Evolutionary conservation across 2,797 vertebrate genomes (phyloP).

Genomic region (Stomatorhinus walkeri): DNA sequence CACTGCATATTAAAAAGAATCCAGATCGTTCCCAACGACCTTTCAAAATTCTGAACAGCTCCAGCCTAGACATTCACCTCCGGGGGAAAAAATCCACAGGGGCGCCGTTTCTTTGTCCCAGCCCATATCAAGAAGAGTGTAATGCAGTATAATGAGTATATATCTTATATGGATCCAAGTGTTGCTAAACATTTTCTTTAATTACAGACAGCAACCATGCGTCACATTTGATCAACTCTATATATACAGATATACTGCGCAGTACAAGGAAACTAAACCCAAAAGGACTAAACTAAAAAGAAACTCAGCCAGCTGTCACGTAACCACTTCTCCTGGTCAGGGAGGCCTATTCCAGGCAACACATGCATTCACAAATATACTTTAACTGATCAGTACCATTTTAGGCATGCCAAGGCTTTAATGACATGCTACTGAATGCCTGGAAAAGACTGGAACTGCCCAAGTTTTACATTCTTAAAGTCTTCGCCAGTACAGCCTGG

Average conservation of each 20-base stretch:
- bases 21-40: background rate
- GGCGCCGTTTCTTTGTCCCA: background rate
- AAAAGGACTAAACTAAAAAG: background rate
- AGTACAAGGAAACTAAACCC: background rate
- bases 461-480: background rate
- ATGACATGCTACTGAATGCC: background rate
- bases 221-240: background rate
- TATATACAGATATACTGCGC: background rate
- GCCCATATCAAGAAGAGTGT: background rate
- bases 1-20: background rate
- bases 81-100: background rate
- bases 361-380: background rate
- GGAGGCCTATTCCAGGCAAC: background rate
- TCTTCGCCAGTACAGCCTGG: background rate
- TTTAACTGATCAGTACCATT: background rate
- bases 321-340: background rate
- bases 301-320: background rate
- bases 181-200: background rate
- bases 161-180: background rate
- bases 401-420: background rate
- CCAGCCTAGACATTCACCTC: background rate
- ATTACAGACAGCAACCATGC: background rate
- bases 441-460: background rate
- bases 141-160: background rate
- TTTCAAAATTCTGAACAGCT: background rate